A percentile compares a stretch with the other conserved stretches of the same genome.
phyloP scores from a whole-genome alignment of 2,888 invertebrate genomes.

The Mantis religiosa region DNA sequence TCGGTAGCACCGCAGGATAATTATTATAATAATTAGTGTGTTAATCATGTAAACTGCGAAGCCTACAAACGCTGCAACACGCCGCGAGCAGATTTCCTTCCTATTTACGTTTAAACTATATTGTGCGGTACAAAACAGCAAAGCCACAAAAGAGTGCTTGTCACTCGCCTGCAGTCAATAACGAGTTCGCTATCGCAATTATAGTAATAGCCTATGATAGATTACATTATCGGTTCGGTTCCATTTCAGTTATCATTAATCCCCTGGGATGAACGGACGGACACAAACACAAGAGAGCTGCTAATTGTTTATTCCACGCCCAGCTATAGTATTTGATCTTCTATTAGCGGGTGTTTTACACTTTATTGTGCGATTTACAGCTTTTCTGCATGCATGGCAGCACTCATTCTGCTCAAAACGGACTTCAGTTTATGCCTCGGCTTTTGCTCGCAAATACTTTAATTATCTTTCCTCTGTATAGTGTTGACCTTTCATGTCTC shows the following conservation, averaged over 20 bases:
- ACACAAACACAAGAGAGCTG: not conserved
- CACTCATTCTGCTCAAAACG: too few relatives aligned
- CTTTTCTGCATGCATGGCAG: not conserved
- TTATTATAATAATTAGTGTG: too few relatives aligned
- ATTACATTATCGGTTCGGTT: not conserved
- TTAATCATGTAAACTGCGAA: too few relatives aligned
- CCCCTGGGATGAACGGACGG: not conserved
- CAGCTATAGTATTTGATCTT: not conserved
- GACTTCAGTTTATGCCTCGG: too few relatives aligned
- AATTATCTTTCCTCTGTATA: too few relatives aligned
- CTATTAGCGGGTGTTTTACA: not conserved
- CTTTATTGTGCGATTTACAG: not conserved
- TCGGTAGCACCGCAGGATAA: too few relatives aligned
- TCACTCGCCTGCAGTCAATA: not conserved
- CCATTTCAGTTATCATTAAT: not conserved
- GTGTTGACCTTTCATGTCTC: too few relatives aligned
- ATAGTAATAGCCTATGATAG: not conserved
- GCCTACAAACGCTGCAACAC: not conserved
- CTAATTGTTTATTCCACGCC: not conserved
- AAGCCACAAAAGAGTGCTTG: not conserved
- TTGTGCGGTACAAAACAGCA: not conserved
- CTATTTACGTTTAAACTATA: not conserved
- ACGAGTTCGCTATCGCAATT: not conserved
- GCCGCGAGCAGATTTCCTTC: not conserved
- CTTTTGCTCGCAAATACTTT: too few relatives aligned